Conservation (phyloP, 2,888 invertebrate species). For the Thymelicus acteon region DNA sequence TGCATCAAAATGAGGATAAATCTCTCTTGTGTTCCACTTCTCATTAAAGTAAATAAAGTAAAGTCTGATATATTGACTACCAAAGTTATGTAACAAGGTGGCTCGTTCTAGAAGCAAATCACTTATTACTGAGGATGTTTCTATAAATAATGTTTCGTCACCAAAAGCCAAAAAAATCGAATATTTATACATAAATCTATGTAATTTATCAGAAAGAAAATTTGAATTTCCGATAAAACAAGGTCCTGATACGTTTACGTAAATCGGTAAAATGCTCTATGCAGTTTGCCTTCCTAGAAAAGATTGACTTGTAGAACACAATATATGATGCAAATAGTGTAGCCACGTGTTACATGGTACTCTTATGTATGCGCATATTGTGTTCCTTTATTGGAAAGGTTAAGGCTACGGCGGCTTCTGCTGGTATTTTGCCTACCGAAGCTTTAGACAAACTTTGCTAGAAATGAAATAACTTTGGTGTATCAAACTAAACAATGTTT, state of each 20-base stretch:
- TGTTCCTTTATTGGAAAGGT: constrained; percentile 30
- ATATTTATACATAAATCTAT: no score
- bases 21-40: no score
- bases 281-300: constrained; percentile 7
- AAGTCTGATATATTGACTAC: no score
- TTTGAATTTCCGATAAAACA: background rate
- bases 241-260: background rate
- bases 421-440: constrained; percentile 8
- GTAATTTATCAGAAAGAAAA: no score
- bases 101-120: no score
- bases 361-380: constrained; percentile 23
- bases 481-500: background rate
- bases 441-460: constrained; percentile 2
- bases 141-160: no score
- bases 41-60: no score
- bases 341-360: constrained; percentile 19
- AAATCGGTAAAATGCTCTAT: background rate
- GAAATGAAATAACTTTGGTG: background rate
- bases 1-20: no score
- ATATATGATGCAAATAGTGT: constrained; percentile 31
- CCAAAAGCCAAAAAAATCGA: no score
- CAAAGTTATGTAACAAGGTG: no score
- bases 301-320: constrained; percentile 29
- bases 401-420: constrained; percentile 4
- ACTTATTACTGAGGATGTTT: no score